A percentile compares a stretch with the other conserved stretches of the same genome.
Conservation (phyloP, 2,797 vertebrate species). For the Acanthurus lineatus region DNA sequence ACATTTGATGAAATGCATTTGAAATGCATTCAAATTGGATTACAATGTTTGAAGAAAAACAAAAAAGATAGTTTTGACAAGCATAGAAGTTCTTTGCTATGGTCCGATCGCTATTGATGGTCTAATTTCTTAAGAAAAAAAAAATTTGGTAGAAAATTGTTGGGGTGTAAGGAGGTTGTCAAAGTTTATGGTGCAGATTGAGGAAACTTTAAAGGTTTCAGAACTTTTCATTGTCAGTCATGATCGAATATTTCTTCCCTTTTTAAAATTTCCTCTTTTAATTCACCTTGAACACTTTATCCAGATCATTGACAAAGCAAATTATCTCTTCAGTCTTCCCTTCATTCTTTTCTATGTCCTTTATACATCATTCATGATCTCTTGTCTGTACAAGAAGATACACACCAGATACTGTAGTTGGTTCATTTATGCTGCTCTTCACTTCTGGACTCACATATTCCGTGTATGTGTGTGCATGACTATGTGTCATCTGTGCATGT, state of each 20-base stretch:
- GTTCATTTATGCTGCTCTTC: conserved; percentile 23
- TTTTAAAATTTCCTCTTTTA: neutral
- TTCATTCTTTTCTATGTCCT: conserved; percentile 11
- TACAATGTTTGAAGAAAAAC: neutral
- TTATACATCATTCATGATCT: conserved; percentile 37
- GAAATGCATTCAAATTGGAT: neutral
- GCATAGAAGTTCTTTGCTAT: neutral
- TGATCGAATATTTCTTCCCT: neutral
- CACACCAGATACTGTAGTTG: conserved; percentile 29
- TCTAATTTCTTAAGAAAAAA: neutral
- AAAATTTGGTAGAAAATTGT: neutral
- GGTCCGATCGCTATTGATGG: neutral
- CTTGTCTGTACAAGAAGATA: conserved; percentile 43
- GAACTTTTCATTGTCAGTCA: neutral
- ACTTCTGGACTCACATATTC: conserved; percentile 25
- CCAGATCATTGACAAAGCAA: conserved; percentile 8
- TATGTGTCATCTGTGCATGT: conserved; percentile 22
- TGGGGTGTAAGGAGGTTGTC: neutral
- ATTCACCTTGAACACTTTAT: conserved; percentile 6
- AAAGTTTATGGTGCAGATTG: neutral
- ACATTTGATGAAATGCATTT: conserved; percentile 5
- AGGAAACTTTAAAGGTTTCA: neutral
- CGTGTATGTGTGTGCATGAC: conserved; percentile 8
- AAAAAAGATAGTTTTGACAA: neutral
- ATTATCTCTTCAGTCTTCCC: neutral